Evolutionary conservation across 2,113 vertebrate species (phyloP).

Genomic region (Mesitornis unicolor): DNA sequence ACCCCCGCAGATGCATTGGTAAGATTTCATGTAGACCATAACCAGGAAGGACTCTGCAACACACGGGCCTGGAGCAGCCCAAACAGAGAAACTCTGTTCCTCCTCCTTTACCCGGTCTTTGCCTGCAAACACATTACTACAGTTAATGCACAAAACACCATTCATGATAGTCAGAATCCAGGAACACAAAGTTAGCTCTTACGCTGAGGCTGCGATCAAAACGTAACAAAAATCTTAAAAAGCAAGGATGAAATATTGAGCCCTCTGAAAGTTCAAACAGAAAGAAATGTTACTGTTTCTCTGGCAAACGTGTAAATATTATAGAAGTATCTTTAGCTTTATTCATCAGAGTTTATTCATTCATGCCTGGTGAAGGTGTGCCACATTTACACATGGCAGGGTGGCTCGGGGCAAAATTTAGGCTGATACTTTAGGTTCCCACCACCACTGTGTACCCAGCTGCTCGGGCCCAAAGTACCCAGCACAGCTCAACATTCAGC

Average conservation of each 20-base stretch:
- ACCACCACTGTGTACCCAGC: not conserved
- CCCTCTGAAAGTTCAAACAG: not conserved
- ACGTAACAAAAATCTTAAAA: not conserved
- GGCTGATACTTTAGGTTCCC: not conserved
- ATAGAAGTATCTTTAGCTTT: not conserved
- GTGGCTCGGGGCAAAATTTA: not conserved
- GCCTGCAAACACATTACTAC: not conserved
- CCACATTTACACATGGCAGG: not conserved
- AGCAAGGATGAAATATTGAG: not conserved
- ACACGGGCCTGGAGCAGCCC: not conserved
- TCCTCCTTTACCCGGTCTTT: not conserved
- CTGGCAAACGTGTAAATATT: not conserved
- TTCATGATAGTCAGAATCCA: not conserved
- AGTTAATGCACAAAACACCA: not conserved
- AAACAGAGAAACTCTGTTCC: conserved; percentile 24
- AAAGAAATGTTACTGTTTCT: not conserved
- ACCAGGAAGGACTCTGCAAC: not conserved
- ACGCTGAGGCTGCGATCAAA: not conserved
- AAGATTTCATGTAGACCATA: not conserved
- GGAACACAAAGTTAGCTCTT: not conserved
- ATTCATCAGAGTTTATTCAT: not conserved
- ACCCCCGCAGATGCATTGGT: not conserved
- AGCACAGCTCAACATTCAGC: not conserved
- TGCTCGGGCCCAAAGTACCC: not conserved
- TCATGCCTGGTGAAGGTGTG: not conserved